These are phyloP conservation scores for Sussaba pulchella DNA, from an alignment of 2,888 invertebrate species.

Conservation along the genomic window DNA sequence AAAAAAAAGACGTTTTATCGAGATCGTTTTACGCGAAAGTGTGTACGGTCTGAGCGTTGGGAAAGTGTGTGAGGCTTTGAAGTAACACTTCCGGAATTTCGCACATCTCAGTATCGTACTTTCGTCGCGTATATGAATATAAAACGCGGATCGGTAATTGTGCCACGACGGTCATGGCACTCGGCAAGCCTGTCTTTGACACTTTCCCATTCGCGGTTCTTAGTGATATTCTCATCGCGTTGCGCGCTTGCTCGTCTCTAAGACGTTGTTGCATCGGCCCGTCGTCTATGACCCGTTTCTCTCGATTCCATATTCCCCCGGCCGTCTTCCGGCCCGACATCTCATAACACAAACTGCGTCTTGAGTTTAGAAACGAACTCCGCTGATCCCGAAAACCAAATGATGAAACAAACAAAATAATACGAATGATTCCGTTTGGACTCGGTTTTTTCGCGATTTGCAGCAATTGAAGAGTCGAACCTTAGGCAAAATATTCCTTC, in stretches of 20 bases:
- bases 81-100: constrained; percentile 31
- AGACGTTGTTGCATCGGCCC: not conserved
- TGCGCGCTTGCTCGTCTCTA: not conserved
- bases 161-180: constrained; percentile 4
- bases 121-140: constrained; percentile 27
- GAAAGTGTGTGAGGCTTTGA: constrained; percentile 43
- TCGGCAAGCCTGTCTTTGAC: constrained; percentile 67
- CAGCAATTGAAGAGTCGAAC: no score
- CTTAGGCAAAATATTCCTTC: not conserved
- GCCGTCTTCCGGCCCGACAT: no score
- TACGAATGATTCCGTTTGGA: no score
- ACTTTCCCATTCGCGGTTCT: constrained; percentile 71
- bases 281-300: constrained; percentile 1
- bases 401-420: no score
- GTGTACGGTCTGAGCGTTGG: constrained; percentile 39
- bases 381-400: no score
- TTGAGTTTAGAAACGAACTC: no score
- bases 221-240: not conserved
- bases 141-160: constrained; percentile 7
- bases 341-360: no score
- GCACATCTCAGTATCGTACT: constrained; percentile 41
- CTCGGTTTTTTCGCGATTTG: no score
- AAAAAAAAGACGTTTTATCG: constrained; percentile 21
- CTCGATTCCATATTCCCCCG: not conserved
- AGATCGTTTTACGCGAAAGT: constrained; percentile 55